phyloP scores from a whole-genome alignment of 2,113 vertebrate species.

The Solenodon paradoxus region DNA sequence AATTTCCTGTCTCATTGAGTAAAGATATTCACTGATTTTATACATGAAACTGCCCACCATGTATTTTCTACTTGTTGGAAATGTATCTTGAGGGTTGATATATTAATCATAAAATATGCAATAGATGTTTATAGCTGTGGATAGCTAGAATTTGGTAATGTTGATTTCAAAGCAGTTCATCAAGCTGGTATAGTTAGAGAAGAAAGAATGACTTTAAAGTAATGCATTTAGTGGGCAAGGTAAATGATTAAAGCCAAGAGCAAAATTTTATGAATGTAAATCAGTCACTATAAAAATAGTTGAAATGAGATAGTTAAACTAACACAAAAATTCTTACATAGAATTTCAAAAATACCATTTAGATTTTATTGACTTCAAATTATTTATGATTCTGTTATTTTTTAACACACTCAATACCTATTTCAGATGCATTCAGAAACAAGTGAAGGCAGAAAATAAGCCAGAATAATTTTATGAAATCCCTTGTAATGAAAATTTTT shows the following conservation, averaged over 20 bases:
- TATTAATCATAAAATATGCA: neutral
- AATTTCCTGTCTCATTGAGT: neutral
- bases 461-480: neutral
- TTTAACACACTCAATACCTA: neutral
- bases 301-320: neutral
- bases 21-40: neutral
- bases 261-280: neutral
- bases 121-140: neutral
- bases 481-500: neutral
- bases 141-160: neutral
- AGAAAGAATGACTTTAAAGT: neutral
- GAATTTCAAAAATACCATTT: neutral
- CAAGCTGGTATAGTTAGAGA: neutral
- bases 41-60: neutral
- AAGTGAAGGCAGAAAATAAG: neutral
- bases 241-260: neutral
- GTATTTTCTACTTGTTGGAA: neutral
- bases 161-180: neutral
- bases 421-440: neutral
- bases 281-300: neutral
- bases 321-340: neutral
- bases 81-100: neutral
- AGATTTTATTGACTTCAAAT: conserved; percentile 14
- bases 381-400: neutral
- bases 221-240: neutral